A percentile compares a stretch with the other conserved stretches of the same genome.
Conservation (phyloP, 2,888 invertebrate species). For the Drosophila villosipedis region DNA sequence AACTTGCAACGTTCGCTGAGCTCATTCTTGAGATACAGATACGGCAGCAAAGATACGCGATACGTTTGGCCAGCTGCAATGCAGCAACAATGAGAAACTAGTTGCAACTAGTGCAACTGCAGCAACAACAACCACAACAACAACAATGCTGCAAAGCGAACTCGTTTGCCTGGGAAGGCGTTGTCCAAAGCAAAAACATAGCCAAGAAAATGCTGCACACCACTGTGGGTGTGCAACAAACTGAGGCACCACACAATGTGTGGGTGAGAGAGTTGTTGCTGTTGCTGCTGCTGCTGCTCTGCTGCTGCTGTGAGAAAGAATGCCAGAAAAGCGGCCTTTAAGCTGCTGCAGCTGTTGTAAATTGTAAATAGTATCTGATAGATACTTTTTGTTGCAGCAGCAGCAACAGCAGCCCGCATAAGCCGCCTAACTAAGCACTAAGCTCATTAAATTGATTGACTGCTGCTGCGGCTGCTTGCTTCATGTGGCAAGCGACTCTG, state of each 20-base stretch:
- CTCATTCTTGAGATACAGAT: constrained; percentile 70
- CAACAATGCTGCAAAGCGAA: constrained; percentile 31
- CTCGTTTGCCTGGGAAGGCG: constrained; percentile 60
- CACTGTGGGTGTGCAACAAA: constrained; percentile 25
- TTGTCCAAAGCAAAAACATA: constrained; percentile 48
- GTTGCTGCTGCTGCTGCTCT: constrained; percentile 1
- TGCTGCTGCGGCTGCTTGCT: constrained; percentile 21
- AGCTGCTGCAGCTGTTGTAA: constrained; percentile 34
- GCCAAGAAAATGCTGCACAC: constrained; percentile 33
- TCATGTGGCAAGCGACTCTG: constrained; percentile 29
- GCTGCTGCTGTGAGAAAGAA: constrained; percentile 56
- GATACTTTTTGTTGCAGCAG: constrained; percentile 42
- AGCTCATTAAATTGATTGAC: constrained; percentile 66
- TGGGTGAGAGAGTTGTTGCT: constrained; percentile 36
- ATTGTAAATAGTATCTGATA: constrained; percentile 44
- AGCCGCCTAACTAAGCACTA: constrained; percentile 31
- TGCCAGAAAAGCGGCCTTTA: constrained; percentile 53
- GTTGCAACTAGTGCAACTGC: constrained; percentile 76
- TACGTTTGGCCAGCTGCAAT: constrained; percentile 63
- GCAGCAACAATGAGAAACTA: constrained; percentile 67
- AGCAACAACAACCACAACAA: constrained; percentile 17
- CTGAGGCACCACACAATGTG: constrained; percentile 30
- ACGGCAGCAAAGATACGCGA: constrained; percentile 67
- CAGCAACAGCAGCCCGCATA: constrained; percentile 47
- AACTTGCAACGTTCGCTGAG: constrained; percentile 49